phyloP scores from a whole-genome alignment of 2,113 vertebrate species.

The Lates calcarifer region DNA sequence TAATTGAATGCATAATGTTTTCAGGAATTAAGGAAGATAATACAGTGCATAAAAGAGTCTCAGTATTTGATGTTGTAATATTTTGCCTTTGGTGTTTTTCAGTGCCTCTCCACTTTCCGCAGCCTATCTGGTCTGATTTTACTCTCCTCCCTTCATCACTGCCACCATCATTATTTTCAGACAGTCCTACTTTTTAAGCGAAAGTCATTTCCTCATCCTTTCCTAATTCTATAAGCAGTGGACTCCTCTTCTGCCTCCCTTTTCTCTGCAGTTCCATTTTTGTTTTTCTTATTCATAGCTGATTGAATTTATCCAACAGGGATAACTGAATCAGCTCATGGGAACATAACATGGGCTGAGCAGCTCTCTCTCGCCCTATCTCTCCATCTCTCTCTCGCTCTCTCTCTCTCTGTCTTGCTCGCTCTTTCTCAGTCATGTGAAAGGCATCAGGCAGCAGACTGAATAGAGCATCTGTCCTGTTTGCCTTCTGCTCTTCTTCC shows the following conservation, averaged over 20 bases:
- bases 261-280: slow-evolving; percentile 31
- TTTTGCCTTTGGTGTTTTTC: no score
- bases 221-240: not conserved
- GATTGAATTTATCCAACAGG: slow-evolving; percentile 67
- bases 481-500: slow-evolving; percentile 26
- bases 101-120: not conserved
- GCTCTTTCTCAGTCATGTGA: slow-evolving; percentile 79
- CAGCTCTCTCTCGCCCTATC: slow-evolving; percentile 20
- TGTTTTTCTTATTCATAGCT: slow-evolving; percentile 44
- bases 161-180: not conserved
- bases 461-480: slow-evolving; percentile 67
- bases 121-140: not conserved
- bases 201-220: not conserved
- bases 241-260: not conserved
- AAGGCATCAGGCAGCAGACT: slow-evolving; percentile 73
- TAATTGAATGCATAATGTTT: not conserved
- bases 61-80: no score
- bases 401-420: slow-evolving; percentile 1
- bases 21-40: not conserved
- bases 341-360: slow-evolving; percentile 56
- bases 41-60: not conserved
- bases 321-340: slow-evolving; percentile 72
- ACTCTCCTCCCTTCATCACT: not conserved
- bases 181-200: not conserved
- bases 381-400: slow-evolving; percentile 14